phyloP scores from a whole-genome alignment of 2,888 invertebrate genomes.

The Trachelus stipa region DNA sequence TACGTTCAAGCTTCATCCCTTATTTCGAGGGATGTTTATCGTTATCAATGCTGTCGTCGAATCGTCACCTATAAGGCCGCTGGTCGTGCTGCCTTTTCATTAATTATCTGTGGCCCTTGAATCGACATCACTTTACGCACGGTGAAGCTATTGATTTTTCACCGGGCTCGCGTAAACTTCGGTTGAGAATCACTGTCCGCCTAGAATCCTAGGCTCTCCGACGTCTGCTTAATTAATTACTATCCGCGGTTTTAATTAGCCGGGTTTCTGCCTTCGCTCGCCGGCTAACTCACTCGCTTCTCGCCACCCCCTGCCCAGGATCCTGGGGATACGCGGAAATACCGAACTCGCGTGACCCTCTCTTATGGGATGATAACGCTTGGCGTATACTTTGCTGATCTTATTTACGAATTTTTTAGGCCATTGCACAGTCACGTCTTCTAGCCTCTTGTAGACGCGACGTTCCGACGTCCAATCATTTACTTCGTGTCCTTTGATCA shows the following conservation, averaged over 20 bases:
- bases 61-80: no score
- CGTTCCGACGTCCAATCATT: not conserved
- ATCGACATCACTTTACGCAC: not conserved
- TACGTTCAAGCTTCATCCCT: not conserved
- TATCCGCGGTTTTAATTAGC: constrained; percentile 67
- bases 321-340: not conserved
- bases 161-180: not conserved
- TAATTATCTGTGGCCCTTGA: not conserved
- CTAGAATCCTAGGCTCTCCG: constrained; percentile 61
- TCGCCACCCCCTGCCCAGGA: not conserved
- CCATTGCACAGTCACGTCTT: not conserved
- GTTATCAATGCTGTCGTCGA: not conserved
- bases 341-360: not conserved
- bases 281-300: constrained; percentile 12
- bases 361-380: not conserved
- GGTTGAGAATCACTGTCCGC: constrained; percentile 59
- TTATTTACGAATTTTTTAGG: not conserved
- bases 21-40: not conserved
- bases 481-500: not conserved
- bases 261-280: constrained; percentile 42
- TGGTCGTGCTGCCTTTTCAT: no score
- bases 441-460: not conserved
- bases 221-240: constrained; percentile 66
- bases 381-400: not conserved
- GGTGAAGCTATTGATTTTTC: constrained; percentile 29